Base-by-base conservation (phyloP, 2,797 vertebrate genomes). In the Fratercula arctica region DNA sequence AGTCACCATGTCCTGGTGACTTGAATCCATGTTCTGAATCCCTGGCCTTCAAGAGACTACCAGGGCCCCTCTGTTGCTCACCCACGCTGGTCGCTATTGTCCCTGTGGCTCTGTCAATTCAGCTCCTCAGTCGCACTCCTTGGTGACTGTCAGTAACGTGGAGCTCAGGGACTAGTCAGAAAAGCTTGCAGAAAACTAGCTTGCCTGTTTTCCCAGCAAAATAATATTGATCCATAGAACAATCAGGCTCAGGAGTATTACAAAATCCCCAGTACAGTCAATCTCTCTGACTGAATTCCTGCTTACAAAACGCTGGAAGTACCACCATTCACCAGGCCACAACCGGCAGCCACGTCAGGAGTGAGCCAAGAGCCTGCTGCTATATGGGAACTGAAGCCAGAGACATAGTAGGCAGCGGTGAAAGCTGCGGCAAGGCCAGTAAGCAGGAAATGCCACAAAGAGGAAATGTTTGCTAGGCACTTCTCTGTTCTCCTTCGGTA, bases 381-480 rank as follows among this genome's bases (percentile, higher is more conserved):
- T 66, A 4, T 11, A 29, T 0, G 3, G 35, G 74, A 85, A 64
- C 1, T 13, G 63, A 89, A 82, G 82, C 24, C 72, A 87, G 59
- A 61, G 33, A 37, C 18, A 25, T 1, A 23, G 64, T 4, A 45
- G 33, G 24, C 46, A 56, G 79, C 0, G n/a, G 41, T 20, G 26
- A 89, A 82, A 89, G 68, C 91, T 79, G 76, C 48, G 84, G 81
- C 45, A 20, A 82, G 19, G 79, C 17, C 25, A 76, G 60, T 53
- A 53, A 53, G 61, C 45, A 87, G 68, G 83, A 93, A 94, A 88
- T 60, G 64, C 81, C 76, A 60, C 66, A 64, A 66, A 92, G 64
- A 88, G 87, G 83, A 97, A 91, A 85, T 10, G 18, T 88, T 89
- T 87, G 70, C 61, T 67, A 35, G 56, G 54, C 48, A 69, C 69